A percentile compares a stretch with the other conserved stretches of the same genome.
Conservation (phyloP, 23 tunicate species). For the Styela clava region DNA sequence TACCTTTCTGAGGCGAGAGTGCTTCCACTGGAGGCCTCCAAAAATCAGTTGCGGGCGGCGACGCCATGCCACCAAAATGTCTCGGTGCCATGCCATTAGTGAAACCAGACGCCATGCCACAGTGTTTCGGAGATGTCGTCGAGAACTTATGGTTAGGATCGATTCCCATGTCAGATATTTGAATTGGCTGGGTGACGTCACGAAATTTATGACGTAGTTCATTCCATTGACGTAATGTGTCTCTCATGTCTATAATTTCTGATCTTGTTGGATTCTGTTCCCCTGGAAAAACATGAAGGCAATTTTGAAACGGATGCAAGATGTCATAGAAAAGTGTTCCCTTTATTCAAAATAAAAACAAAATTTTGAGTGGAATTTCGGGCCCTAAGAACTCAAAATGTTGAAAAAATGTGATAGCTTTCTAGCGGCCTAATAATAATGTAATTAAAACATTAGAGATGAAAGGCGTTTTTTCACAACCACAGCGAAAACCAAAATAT, state of each 20-base stretch:
- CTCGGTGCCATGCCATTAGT: background rate
- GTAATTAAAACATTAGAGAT: no score
- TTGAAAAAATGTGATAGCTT: no score
- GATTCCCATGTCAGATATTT: background rate
- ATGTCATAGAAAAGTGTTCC: no score
- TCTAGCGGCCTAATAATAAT: no score
- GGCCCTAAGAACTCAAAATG: no score
- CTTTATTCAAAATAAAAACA: no score
- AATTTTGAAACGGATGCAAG: no score
- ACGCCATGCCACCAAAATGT: background rate
- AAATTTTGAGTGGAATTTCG: no score
- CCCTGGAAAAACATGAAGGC: no score
- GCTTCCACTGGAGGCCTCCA: constrained; percentile 98
- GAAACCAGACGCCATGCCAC: background rate
- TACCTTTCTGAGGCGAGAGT: constrained; percentile 12
- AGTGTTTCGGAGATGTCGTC: background rate
- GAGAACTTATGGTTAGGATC: background rate
- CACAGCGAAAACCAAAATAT: no score
- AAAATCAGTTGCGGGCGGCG: constrained; percentile 8
- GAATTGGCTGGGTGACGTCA: background rate
- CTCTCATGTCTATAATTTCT: background rate
- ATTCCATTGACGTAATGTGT: background rate
- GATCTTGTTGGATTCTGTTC: background rate
- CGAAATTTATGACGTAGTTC: constrained; percentile 14
- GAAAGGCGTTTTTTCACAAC: no score